These are phyloP conservation scores for Butastur rufipennis DNA, from an alignment of 2,113 vertebrate genomes.

Conservation along the genomic window DNA sequence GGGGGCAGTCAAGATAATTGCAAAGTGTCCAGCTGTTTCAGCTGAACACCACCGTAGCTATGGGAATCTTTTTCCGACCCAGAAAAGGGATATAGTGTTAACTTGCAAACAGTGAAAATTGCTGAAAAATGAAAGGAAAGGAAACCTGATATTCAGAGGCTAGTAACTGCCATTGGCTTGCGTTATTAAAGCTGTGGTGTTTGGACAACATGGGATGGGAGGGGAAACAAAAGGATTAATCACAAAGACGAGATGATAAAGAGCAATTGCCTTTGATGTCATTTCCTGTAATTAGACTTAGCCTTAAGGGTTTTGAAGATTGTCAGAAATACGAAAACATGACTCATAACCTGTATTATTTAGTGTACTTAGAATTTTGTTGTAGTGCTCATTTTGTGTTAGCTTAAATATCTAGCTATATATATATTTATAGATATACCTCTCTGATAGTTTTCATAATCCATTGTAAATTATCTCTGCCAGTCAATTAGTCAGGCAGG, in stretches of 20 bases:
- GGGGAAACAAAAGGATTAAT: not conserved
- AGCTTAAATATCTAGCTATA: not conserved
- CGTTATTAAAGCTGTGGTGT: conserved; percentile 17
- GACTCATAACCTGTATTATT: conserved; percentile 5
- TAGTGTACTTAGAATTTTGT: conserved; percentile 6
- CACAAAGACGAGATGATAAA: not conserved
- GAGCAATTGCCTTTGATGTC: conserved; percentile 23
- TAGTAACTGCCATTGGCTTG: not conserved
- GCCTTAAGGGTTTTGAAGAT: not conserved
- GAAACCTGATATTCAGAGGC: conserved; percentile 10
- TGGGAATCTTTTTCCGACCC: conserved; percentile 30
- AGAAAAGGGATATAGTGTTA: conserved; percentile 51
- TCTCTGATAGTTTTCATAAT: conserved; percentile 68
- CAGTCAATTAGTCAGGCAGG: conserved; percentile 84
- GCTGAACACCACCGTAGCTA: conserved; percentile 35
- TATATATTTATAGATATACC: conserved; percentile 8
- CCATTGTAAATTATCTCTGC: conserved; percentile 80
- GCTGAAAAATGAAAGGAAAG: conserved; percentile 42
- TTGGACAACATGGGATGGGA: not conserved
- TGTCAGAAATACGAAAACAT: not conserved
- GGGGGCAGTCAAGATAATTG: conserved; percentile 58
- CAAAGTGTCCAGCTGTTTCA: conserved; percentile 68
- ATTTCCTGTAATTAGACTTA: conserved; percentile 53
- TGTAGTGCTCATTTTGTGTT: conserved; percentile 15
- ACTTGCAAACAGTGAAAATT: conserved; percentile 71